phyloP scores from a whole-genome alignment of 2,113 vertebrate species.

The Ariopsis seemanni region DNA sequence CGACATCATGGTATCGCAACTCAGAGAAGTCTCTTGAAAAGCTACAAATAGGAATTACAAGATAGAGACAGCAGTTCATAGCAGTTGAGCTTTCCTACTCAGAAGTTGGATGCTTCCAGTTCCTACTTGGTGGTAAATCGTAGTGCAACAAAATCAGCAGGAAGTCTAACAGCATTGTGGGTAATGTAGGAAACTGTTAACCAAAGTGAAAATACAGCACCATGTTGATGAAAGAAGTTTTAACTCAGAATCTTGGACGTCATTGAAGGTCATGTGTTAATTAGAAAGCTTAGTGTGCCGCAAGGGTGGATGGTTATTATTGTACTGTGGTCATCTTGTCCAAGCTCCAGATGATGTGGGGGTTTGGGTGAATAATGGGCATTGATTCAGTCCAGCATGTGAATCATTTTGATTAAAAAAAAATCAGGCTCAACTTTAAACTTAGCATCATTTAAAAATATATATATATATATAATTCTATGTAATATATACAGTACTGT shows the following conservation, averaged over 20 bases:
- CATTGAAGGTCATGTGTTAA: neutral
- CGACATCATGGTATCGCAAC: neutral
- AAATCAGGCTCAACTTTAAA: neutral
- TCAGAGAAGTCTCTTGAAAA: neutral
- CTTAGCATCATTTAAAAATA: neutral
- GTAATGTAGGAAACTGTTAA: neutral
- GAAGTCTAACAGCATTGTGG: neutral
- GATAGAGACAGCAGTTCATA: neutral
- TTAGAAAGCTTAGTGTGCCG: neutral
- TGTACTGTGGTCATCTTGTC: neutral
- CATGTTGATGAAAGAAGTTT: neutral
- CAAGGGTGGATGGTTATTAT: neutral
- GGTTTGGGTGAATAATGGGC: neutral
- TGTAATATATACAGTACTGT: too few relatives aligned
- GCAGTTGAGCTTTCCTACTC: neutral
- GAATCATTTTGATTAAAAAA: neutral
- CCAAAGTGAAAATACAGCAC: neutral
- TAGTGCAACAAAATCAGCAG: neutral
- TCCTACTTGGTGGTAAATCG: neutral
- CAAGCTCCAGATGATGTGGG: conserved; percentile 19
- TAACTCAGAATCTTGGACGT: neutral
- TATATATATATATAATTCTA: too few relatives aligned
- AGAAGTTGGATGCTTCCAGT: neutral
- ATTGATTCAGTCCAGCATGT: conserved; percentile 3
- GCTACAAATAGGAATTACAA: neutral